phyloP scores from a whole-genome alignment of 2,797 vertebrate species.

The Pangasius krempfi region DNA sequence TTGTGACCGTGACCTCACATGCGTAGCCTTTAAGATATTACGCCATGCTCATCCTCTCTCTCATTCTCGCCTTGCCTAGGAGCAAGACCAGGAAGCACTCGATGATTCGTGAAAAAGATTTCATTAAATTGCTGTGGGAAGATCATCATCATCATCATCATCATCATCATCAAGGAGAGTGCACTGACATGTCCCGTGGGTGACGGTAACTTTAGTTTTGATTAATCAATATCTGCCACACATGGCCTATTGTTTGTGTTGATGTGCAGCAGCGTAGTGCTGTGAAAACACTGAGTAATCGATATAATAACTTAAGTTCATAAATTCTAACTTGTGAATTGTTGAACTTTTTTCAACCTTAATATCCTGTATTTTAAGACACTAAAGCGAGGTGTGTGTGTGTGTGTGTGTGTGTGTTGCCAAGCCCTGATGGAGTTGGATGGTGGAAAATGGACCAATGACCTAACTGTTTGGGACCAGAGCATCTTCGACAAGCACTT shows the following conservation, averaged over 20 bases:
- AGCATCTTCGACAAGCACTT: background rate
- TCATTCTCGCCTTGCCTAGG: background rate
- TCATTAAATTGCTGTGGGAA: background rate
- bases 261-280: background rate
- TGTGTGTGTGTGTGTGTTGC: too few species aligned
- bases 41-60: background rate
- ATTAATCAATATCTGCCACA: background rate
- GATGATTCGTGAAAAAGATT: background rate
- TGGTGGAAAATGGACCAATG: background rate
- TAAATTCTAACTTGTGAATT: background rate
- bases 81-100: background rate
- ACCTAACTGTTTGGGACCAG: background rate
- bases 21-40: background rate
- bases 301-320: background rate
- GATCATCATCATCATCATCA: background rate
- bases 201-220: background rate
- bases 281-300: background rate
- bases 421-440: background rate
- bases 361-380: background rate
- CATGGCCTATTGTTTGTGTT: background rate
- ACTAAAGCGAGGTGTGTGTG: background rate
- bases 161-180: background rate
- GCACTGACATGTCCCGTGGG: background rate
- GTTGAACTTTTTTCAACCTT: background rate
- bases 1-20: background rate